Evolutionary conservation across 2,888 invertebrate species (phyloP), one percentile per base, ranked within the genome.

Genomic region (Alviniconcha strummeri): DNA sequence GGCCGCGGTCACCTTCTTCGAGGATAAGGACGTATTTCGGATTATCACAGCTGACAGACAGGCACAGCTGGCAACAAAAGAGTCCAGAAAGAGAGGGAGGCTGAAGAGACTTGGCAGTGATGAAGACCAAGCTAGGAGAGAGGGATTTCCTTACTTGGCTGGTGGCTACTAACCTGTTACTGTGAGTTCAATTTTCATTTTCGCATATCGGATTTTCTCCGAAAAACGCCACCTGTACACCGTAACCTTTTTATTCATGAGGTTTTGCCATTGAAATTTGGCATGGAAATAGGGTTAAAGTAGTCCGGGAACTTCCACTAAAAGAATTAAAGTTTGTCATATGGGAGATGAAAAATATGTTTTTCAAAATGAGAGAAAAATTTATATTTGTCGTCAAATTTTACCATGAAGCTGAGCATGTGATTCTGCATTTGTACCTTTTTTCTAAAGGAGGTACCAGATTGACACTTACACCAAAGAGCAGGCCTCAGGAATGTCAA

Each of bases 111-210:
- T 52, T 36, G 36, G 78, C 15, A 64, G 60, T 17, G 78, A 60
- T 17, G 13, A 64, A 64, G 64, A 79, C 8, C 78, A 79, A 55
- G 78, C 78, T 60, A 36, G 36, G 60, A 79, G 60, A 60, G 52
- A 79, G 52, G 64, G 78, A 79, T 79, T 79, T n/a, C 78, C 64
- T 36, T 79, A 79, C 52, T 36, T 36, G 78, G 78, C 78, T 79
- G 78, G 78, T 67, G 60, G 78, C 64, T 60, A 79, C 67, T 79
- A n/a, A 19, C 60, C 13, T 79, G 13, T 79, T 56, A 55, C 55
- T 76, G 75, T 56, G n/a, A 55, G 75, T 55, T 56, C 75, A 55
- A 1, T 64, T 64, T 64, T 64, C 64, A 9, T 64, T 64, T 64
- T 15, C 4, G 64, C 64, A 64, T 64, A 15, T 64, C 64, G 36